Conservation (phyloP, 2,113 vertebrate species). For the Passer montanus region DNA sequence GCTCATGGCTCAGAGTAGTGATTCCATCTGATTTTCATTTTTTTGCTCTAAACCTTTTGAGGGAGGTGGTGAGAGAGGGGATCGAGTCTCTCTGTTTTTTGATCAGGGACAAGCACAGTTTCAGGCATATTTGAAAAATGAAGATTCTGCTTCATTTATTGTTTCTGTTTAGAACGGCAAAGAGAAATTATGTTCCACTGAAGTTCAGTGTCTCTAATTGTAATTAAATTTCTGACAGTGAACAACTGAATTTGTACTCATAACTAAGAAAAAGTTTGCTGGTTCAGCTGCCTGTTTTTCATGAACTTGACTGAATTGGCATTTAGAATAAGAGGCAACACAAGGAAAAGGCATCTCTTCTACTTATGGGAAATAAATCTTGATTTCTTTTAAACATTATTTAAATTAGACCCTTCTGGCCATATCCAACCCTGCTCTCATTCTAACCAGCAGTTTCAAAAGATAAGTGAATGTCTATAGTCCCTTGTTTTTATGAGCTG, state of each 20-base stretch:
- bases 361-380: neutral
- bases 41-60: neutral
- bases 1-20: neutral
- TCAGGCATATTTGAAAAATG: neutral
- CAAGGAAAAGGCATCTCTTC: neutral
- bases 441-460: neutral
- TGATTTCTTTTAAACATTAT: neutral
- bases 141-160: neutral
- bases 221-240: neutral
- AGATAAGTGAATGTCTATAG: neutral
- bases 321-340: neutral
- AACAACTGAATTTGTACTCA: neutral
- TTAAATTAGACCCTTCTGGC: neutral
- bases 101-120: neutral
- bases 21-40: neutral
- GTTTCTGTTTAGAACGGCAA: neutral
- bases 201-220: neutral
- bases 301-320: neutral
- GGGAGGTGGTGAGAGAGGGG: neutral
- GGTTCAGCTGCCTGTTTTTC: neutral
- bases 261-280: neutral
- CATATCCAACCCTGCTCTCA: neutral
- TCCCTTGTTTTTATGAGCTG: neutral
- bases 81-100: neutral
- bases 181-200: neutral